Conservation (phyloP, 2,888 invertebrate species). For the Machimus rusticus region DNA sequence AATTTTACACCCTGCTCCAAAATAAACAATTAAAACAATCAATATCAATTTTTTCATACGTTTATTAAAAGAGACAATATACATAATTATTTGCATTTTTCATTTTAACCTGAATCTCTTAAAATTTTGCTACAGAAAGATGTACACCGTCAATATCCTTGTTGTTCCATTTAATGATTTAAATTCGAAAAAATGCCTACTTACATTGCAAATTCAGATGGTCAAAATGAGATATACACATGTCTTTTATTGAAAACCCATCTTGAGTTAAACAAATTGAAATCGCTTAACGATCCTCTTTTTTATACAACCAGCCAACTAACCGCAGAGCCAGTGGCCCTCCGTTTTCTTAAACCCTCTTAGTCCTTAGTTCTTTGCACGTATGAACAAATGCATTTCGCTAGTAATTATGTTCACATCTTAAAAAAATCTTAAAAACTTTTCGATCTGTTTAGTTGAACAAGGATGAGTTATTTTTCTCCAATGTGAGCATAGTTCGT, state of each 20-base stretch:
- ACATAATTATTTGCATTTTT: slow-evolving; percentile 44
- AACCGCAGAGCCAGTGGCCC: not conserved
- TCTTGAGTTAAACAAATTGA: not conserved
- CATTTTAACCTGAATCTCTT: slow-evolving; percentile 26
- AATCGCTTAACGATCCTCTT: not conserved
- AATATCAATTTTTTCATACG: slow-evolving; percentile 33
- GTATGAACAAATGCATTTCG: slow-evolving; percentile 19
- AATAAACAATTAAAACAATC: not conserved
- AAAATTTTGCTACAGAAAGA: slow-evolving; percentile 32
- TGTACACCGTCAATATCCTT: slow-evolving; percentile 1
- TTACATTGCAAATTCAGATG: not conserved
- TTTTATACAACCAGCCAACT: slow-evolving; percentile 24
- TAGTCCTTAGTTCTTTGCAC: not conserved
- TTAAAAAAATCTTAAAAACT: slow-evolving; percentile 8
- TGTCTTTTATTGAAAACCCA: not conserved
- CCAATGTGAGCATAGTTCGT: not conserved
- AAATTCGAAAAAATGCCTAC: slow-evolving; percentile 2
- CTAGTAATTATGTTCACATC: not conserved
- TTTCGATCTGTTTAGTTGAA: not conserved
- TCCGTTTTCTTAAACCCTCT: not conserved
- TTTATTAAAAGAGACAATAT: slow-evolving; percentile 48
- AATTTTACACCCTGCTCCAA: not conserved
- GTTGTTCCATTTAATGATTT: not conserved
- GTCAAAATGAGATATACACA: not conserved
- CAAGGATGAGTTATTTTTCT: not conserved